Base-by-base conservation (phyloP, 53 echinoderm and acorn worm genomes). In the Crossaster papposus region DNA sequence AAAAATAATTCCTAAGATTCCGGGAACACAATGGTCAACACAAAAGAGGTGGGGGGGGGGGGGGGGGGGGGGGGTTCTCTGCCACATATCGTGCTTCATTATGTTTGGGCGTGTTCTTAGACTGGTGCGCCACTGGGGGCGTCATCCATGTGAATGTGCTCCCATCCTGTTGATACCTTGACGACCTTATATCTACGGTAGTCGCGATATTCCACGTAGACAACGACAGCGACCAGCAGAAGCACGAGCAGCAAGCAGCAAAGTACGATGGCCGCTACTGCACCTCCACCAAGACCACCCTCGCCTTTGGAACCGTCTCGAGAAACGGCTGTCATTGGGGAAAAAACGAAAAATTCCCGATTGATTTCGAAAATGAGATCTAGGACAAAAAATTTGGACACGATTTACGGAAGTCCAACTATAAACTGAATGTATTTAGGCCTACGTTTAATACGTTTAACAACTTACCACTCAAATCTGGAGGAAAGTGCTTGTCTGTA, bases 261-360 rank as follows among this genome's bases (percentile, higher is more conserved):
- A 17, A 85, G 51, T 68, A 85, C 72, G 72, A 85, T 85, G 51
- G 73, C 85, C 23, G 73, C 85, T 72, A 85, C 85, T 15, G 72
- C 52, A 52, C 85, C 85, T 51, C 23, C 73, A 32, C 72, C 53
- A 8, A 85, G 72, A 68, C 54, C 53, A 9, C 54, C 54, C 0
- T 20, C 54, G 44, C 18, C 31, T 1, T 63, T 36, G 4, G 65
- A 37, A 22, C 22, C 30, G 51, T 30, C 54, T 73, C 20, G 9
- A 23, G 52, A 72, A 71, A 44, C 31, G 7, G 30, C 71, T 54
- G 53, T 32, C 29, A 36, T 36, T 63, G 62, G 12, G 11, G 26
- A 28, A 24, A 62, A 4, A 23, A 62, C n/a, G 23, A 62, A 62
- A 2, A 20, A 23, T 62, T 62, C 23, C 62, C 23, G 18, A 62